phyloP scores from a whole-genome alignment of 2,888 invertebrate genomes.

The Tipula lateralis region DNA sequence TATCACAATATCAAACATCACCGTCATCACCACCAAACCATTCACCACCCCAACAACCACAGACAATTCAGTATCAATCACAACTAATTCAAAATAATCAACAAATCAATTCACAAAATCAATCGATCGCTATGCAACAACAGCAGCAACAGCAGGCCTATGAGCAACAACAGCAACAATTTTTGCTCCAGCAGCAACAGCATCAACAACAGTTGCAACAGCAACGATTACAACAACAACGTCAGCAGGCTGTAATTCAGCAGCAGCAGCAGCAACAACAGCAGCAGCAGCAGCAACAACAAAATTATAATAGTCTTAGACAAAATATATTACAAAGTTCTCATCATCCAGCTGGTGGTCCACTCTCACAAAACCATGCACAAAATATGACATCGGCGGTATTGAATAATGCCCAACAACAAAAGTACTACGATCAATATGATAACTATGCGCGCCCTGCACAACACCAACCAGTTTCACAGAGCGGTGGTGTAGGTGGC shows the following conservation, averaged over 20 bases:
- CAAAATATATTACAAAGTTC: constrained; percentile 47
- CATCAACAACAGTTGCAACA: constrained; percentile 30
- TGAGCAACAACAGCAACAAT: constrained; percentile 37
- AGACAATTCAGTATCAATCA: constrained; percentile 31
- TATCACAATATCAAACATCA: constrained; percentile 47
- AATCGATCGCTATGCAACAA: constrained; percentile 35
- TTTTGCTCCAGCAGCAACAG: constrained; percentile 36
- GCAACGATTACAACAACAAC: constrained; percentile 38
- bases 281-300: constrained; percentile 44
- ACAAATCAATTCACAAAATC: constrained; percentile 37
- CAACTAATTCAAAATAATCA: constrained; percentile 34
- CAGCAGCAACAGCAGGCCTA: constrained; percentile 37
- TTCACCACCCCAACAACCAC: constrained; percentile 25
- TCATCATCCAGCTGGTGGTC: constrained; percentile 45
- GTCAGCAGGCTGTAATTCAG: constrained; percentile 36
- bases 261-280: constrained; percentile 44
- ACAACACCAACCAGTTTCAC: constrained; percentile 33
- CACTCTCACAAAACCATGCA: not conserved
- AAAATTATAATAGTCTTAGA: constrained; percentile 46
- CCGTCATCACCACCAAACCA: constrained; percentile 25
- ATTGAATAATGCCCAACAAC: not conserved
- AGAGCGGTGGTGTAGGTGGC: constrained; percentile 33
- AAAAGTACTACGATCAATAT: constrained; percentile 41
- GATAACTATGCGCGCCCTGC: constrained; percentile 41
- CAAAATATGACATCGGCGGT: not conserved